Base-by-base conservation (phyloP, 2,888 invertebrate genomes). In the Liposcelis brunnea region DNA sequence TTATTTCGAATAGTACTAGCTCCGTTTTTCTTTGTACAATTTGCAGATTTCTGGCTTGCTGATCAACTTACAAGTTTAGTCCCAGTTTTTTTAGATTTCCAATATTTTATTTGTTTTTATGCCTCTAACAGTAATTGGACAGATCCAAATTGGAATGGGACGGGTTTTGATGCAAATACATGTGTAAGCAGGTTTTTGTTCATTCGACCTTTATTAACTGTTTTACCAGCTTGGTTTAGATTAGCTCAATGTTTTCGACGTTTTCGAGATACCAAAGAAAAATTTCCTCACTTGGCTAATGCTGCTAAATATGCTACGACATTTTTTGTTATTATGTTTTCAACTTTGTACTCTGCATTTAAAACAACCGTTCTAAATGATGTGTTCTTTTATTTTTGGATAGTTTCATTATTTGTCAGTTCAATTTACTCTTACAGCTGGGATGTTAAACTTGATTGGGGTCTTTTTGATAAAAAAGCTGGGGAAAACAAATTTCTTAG, bases 361-460 rank as follows among this genome's bases (percentile, higher is more conserved):
- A 60, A 59, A 57, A 31, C 11, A 14, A 11, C n/a, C 16, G 16
- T 7, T 34, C 34, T 26, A n/a, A n/a, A n/a, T n/a, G n/a, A n/a
- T n/a, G n/a, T 44, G 45, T 49, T 48, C 32, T 42, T 58, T 60
- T 75, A 74, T 58, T 65, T 80, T 48, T 83, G 80, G 80, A 72
- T 87, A 46, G 64, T 71, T 14, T 65, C 75, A 1, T 69, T 71
- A 56, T 62, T 84, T 31, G 63, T 81, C 47, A 80, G 77, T 53
- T 81, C 84, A 2, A 74, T 75, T 51, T 89, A 85, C 61, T 79
- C 84, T 5, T 83, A 83, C 59, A 72, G 76, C 18, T 87, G 87
- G 86, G 86, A 87, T 61, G 75, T 86, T 46, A 81, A 80, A 64
- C 83, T 87, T 82, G 87, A 87, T 69, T 87, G 86, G 86, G 84